phyloP scores from a whole-genome alignment of 1,140 invertebrate genomes.

The Drosophila azteca region DNA sequence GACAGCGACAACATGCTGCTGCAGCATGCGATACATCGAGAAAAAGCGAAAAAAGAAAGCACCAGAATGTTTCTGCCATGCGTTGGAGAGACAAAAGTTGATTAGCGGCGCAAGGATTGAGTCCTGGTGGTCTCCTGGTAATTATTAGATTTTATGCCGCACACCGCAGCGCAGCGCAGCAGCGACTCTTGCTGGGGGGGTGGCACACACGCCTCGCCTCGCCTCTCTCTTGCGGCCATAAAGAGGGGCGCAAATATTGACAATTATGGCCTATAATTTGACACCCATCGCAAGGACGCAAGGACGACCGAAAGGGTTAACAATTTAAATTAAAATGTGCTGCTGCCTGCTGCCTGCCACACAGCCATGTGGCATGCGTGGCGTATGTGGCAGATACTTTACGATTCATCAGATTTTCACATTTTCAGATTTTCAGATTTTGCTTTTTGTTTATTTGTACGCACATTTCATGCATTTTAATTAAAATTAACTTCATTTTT shows the following conservation, averaged over 20 bases:
- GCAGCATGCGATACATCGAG: constrained; percentile 21
- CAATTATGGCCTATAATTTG: constrained; percentile 79
- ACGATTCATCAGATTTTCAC: constrained; percentile 63
- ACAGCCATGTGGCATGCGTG: background rate
- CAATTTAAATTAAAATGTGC: constrained; percentile 71
- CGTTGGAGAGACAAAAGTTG: constrained; percentile 49
- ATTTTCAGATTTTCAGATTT: background rate
- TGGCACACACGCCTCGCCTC: background rate
- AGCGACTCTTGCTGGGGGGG: background rate
- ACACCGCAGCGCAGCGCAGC: background rate
- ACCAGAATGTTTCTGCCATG: constrained; percentile 32
- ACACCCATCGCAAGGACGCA: constrained; percentile 63
- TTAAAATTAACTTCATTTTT: constrained; percentile 82
- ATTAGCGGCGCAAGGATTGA: constrained; percentile 52
- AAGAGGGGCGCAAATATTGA: constrained; percentile 70
- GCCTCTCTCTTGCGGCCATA: constrained; percentile 26
- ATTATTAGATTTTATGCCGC: constrained; percentile 79
- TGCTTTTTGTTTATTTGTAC: constrained; percentile 38
- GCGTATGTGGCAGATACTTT: constrained; percentile 30
- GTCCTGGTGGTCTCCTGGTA: constrained; percentile 50
- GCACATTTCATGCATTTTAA: constrained; percentile 79
- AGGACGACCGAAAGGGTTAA: constrained; percentile 67
- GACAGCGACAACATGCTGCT: constrained; percentile 10
- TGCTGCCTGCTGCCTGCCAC: background rate
- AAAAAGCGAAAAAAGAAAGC: no score